Evolutionary conservation across 2,797 vertebrate genomes (phyloP).

Genomic region (Gouania willdenowi): DNA sequence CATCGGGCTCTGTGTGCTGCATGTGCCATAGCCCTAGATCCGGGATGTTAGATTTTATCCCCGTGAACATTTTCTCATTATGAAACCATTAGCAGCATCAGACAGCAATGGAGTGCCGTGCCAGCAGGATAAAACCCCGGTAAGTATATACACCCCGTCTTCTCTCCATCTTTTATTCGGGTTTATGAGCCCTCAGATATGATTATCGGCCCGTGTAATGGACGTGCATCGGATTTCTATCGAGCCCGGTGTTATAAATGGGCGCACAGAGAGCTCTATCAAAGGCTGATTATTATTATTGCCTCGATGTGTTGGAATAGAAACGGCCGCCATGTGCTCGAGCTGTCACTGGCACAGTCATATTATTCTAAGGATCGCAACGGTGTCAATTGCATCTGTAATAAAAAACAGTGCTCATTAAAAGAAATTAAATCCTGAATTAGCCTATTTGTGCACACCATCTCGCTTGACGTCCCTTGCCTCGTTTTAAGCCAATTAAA

Average conservation of each 20-base stretch:
- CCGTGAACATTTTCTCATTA: slow-evolving; percentile 85
- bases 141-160: slow-evolving; percentile 78
- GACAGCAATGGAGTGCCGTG: slow-evolving; percentile 96
- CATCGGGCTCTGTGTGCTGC: slow-evolving; percentile 31
- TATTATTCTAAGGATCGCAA: not conserved
- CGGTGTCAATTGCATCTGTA: not conserved
- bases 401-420: not conserved
- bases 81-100: slow-evolving; percentile 96
- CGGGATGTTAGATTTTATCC: slow-evolving; percentile 89
- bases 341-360: slow-evolving; percentile 46
- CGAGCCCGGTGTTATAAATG: slow-evolving; percentile 48
- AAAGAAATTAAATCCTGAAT: too few species aligned
- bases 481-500: slow-evolving; percentile 38
- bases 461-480: slow-evolving; percentile 17
- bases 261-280: slow-evolving; percentile 15
- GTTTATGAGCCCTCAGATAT: slow-evolving; percentile 54
- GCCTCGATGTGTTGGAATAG: slow-evolving; percentile 58
- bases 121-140: slow-evolving; percentile 94
- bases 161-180: not conserved
- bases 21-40: slow-evolving; percentile 41
- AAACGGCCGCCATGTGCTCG: slow-evolving; percentile 65
- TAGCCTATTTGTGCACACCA: too few species aligned
- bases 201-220: slow-evolving; percentile 57
- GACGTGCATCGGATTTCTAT: slow-evolving; percentile 60
- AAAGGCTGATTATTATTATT: slow-evolving; percentile 22